Conservation (phyloP, 2,113 vertebrate species). For the human region DNA sequence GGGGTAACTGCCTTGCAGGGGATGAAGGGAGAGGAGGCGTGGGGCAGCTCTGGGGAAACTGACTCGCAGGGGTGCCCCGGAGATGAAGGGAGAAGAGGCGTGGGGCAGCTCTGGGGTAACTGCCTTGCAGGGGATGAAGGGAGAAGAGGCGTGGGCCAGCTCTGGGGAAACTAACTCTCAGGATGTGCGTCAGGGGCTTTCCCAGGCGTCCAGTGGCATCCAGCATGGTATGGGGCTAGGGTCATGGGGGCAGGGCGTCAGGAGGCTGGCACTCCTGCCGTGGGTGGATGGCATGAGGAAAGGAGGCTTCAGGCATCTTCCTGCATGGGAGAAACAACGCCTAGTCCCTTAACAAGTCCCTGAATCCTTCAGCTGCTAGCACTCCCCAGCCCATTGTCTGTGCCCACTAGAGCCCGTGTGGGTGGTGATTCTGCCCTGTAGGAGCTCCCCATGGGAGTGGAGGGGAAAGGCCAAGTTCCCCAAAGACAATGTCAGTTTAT, state of each 20-base stretch:
- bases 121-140: accelerated
- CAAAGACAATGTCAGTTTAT: not conserved
- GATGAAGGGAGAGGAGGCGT: not conserved
- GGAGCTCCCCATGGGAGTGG: not conserved
- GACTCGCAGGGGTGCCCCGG: accelerated
- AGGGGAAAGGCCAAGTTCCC: not conserved
- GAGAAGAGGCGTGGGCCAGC: not conserved
- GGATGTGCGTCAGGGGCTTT: not conserved
- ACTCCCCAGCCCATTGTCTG: accelerated
- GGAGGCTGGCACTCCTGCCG: accelerated
- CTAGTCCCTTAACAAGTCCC: not conserved
- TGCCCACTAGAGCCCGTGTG: accelerated
- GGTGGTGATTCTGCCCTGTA: not conserved
- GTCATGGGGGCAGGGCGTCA: accelerated
- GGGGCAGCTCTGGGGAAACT: not conserved
- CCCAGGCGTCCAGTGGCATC: not conserved
- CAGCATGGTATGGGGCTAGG: accelerated
- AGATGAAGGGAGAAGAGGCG: not conserved
- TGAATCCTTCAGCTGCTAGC: not conserved
- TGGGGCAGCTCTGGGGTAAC: not conserved
- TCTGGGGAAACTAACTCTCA: not conserved
- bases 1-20: no score
- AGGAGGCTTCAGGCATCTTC: not conserved
- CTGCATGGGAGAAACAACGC: accelerated
- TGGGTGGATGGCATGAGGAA: accelerated